A percentile compares a stretch with the other conserved stretches of the same genome.
These are phyloP conservation scores for Melikaiella ostensackeni DNA, from an alignment of 2,888 invertebrate genomes.

Conservation along the genomic window DNA sequence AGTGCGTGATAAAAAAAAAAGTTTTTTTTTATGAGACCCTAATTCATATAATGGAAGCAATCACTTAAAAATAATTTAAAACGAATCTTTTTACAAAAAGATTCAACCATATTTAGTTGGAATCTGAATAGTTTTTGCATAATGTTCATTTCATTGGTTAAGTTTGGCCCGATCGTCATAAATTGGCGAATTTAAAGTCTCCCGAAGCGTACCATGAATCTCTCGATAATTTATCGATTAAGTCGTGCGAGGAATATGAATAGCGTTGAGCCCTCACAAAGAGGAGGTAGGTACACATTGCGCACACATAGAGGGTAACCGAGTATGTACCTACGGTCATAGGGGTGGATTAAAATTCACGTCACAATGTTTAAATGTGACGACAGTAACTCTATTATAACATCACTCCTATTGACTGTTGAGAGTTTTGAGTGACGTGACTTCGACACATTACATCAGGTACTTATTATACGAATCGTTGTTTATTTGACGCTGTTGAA, in stretches of 20 bases:
- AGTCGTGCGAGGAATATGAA: conserved; percentile 58
- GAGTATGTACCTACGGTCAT: neutral
- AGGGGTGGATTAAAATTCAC: conserved; percentile 55
- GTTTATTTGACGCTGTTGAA: neutral
- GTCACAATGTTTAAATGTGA: conserved; percentile 52
- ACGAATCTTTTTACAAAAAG: neutral
- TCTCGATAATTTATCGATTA: conserved; percentile 64
- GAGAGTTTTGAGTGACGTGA: neutral
- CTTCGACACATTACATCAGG: neutral
- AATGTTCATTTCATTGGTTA: conserved; percentile 33
- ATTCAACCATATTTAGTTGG: neutral
- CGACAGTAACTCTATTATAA: conserved; percentile 12
- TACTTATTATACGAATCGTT: neutral
- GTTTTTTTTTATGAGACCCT: too few species aligned
- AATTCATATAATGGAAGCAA: neutral
- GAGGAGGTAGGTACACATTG: neutral
- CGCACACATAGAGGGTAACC: neutral
- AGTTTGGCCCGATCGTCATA: neutral
- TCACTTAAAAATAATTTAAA: neutral
- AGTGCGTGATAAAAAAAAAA: too few species aligned
- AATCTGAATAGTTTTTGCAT: neutral
- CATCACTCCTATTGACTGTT: too few species aligned
- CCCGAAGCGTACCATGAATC: conserved; percentile 54
- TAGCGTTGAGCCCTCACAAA: conserved; percentile 41
- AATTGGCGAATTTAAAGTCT: conserved; percentile 36